These are phyloP conservation scores for Cheilosia grossa DNA, from an alignment of 2,888 invertebrate genomes.

Conservation along the genomic window DNA sequence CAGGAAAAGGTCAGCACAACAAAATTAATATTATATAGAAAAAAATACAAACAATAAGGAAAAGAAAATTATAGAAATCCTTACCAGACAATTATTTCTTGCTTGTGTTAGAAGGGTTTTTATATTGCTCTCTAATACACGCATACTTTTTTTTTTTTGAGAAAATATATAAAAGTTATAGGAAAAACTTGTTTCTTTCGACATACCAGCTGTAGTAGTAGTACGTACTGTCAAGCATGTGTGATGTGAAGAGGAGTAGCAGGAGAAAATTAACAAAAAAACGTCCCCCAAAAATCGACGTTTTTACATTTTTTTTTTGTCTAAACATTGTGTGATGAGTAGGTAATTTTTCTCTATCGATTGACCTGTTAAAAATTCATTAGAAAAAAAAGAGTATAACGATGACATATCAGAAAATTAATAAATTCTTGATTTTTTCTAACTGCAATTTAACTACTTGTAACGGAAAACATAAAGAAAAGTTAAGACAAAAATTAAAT, in stretches of 20 bases:
- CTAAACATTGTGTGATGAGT: slow-evolving; percentile 58
- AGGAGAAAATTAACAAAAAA: slow-evolving; percentile 68
- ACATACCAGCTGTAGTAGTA: slow-evolving; percentile 75
- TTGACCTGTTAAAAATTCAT: slow-evolving; percentile 76
- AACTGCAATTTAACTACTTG: slow-evolving; percentile 51
- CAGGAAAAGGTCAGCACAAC: slow-evolving; percentile 70
- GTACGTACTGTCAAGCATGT: slow-evolving; percentile 72
- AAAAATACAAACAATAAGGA: slow-evolving; percentile 68
- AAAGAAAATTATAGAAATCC: slow-evolving; percentile 44
- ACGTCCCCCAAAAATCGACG: slow-evolving; percentile 43
- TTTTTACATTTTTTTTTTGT: slow-evolving; percentile 34
- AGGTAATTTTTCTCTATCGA: slow-evolving; percentile 52
- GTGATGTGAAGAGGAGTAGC: slow-evolving; percentile 73
- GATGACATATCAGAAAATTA: slow-evolving; percentile 65
- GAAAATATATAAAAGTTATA: slow-evolving; percentile 55
- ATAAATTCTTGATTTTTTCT: slow-evolving; percentile 47
- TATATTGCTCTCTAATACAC: slow-evolving; percentile 26
- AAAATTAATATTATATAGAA: slow-evolving; percentile 47
- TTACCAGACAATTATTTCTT: slow-evolving; percentile 63
- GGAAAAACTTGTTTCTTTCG: slow-evolving; percentile 66
- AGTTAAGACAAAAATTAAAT: slow-evolving; percentile 6
- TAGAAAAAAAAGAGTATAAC: slow-evolving; percentile 68
- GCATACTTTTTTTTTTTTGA: slow-evolving; percentile 35
- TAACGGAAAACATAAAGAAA: slow-evolving; percentile 26
- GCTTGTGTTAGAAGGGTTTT: slow-evolving; percentile 30